Evolutionary conservation across 2,113 vertebrate species (phyloP).

Genomic region (Peromyscus leucopus): DNA sequence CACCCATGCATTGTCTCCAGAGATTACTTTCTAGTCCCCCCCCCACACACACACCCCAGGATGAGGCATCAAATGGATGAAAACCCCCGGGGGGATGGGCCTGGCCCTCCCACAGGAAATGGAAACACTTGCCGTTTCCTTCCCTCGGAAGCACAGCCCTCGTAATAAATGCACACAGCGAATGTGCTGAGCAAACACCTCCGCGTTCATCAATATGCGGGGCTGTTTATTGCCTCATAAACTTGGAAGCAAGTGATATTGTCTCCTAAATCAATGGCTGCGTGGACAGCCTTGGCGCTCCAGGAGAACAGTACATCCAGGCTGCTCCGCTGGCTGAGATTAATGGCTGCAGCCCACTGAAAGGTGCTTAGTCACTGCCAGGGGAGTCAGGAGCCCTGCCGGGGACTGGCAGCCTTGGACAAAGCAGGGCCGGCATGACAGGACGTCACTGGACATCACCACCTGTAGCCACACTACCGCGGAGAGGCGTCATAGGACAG

Average conservation of each 20-base stretch:
- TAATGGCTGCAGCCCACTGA: slow-evolving; percentile 80
- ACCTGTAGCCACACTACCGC: not conserved
- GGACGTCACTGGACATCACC: too few species aligned
- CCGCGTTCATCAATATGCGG: slow-evolving; percentile 87
- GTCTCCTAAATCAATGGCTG: slow-evolving; percentile 89
- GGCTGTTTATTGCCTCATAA: slow-evolving; percentile 91
- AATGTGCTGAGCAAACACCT: slow-evolving; percentile 91
- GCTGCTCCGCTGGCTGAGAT: slow-evolving; percentile 77
- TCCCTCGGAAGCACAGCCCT: slow-evolving; percentile 86
- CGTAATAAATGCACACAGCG: slow-evolving; percentile 84
- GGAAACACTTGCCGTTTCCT: slow-evolving; percentile 85
- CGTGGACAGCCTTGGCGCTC: slow-evolving; percentile 80
- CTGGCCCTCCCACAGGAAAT: slow-evolving; percentile 67
- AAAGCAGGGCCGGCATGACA: not conserved
- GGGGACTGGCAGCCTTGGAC: slow-evolving; percentile 17
- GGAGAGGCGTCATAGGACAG: not conserved
- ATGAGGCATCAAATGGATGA: not conserved
- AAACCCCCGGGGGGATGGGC: not conserved
- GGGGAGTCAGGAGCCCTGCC: slow-evolving; percentile 70
- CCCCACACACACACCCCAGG: not conserved
- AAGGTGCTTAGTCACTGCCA: slow-evolving; percentile 81
- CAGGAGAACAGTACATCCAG: slow-evolving; percentile 83
- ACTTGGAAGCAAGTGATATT: slow-evolving; percentile 89
- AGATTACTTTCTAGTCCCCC: too few species aligned
- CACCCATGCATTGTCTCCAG: rapidly evolving